Evolutionary conservation across 2,113 vertebrate species (phyloP).

Genomic region (Phylloscopus whistleri): DNA sequence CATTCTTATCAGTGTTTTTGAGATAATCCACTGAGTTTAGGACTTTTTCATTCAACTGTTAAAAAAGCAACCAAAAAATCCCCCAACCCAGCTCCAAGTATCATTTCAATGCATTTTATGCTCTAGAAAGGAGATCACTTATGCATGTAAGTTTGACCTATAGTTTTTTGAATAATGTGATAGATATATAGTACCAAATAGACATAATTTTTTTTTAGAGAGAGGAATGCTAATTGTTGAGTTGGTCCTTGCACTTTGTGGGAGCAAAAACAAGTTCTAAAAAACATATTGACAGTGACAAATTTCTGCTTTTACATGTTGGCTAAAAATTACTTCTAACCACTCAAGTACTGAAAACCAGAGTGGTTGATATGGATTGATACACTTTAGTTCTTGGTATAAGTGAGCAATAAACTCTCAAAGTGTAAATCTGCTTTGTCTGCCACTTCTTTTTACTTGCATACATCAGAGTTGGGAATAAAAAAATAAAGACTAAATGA

Average conservation of each 20-base stretch:
- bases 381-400: neutral
- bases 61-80: neutral
- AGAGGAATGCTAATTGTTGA: neutral
- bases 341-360: neutral
- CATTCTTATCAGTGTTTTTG: neutral
- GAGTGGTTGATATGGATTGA: neutral
- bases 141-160: neutral
- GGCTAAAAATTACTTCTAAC: neutral
- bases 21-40: neutral
- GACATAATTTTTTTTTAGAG: neutral
- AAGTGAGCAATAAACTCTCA: neutral
- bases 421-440: neutral
- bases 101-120: neutral
- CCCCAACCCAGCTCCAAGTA: neutral
- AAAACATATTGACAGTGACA: neutral
- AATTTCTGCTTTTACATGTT: neutral
- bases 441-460: neutral
- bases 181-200: neutral
- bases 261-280: neutral
- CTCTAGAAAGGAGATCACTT: neutral
- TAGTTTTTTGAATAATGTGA: neutral
- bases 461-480: neutral
- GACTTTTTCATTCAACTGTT: neutral
- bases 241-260: neutral
- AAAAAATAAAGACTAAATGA: neutral